Conservation (phyloP, 64 coral and sea anemone genomes). For the Montipora capricornis region DNA sequence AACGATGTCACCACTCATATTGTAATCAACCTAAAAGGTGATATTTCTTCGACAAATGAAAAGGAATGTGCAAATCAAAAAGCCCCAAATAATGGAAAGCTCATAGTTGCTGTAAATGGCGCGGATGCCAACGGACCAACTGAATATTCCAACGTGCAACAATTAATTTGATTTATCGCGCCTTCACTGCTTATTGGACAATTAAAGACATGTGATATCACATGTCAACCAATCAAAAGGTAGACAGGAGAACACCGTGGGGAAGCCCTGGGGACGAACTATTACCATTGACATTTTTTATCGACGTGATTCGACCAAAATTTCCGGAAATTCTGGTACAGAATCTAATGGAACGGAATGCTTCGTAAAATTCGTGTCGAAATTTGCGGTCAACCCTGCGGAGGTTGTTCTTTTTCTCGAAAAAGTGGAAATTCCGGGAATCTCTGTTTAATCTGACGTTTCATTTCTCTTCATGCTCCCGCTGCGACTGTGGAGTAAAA, state of each 20-base stretch:
- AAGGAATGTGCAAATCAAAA: neutral
- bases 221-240: neutral
- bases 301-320: too few species aligned
- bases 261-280: neutral
- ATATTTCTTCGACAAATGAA: neutral
- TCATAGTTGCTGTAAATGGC: neutral
- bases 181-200: conserved; percentile 30
- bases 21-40: conserved; percentile 8
- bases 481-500: too few species aligned
- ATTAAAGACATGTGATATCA: neutral
- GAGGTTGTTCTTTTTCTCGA: too few species aligned
- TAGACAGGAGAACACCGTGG: neutral
- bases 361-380: too few species aligned
- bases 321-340: too few species aligned
- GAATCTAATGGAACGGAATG: too few species aligned
- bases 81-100: neutral
- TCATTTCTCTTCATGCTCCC: too few species aligned
- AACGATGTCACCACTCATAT: conserved; percentile 72
- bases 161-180: conserved; percentile 28
- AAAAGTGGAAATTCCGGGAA: too few species aligned
- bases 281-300: too few species aligned
- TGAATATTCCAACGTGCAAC: conserved; percentile 14
- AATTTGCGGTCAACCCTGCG: too few species aligned
- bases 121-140: conserved; percentile 4
- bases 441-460: too few species aligned